Conservation (phyloP, 1,140 invertebrate species). For the Drosophila elegans region DNA sequence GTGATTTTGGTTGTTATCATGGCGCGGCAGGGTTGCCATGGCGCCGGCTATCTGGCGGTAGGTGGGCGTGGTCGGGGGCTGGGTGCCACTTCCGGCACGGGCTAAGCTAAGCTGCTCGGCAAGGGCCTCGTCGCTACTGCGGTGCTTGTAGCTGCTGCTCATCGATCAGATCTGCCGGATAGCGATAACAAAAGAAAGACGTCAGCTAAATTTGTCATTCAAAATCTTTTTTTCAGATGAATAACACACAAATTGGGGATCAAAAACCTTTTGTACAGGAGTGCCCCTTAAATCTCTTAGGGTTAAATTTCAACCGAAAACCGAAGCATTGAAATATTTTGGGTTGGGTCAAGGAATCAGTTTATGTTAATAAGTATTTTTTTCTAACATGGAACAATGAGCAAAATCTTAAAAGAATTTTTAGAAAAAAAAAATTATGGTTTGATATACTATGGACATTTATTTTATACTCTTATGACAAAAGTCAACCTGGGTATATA, state of each 20-base stretch:
- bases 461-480: no score
- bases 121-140: conserved; percentile 71
- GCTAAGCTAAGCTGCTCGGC: conserved; percentile 70
- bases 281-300: neutral
- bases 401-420: no score
- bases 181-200: conserved; percentile 14
- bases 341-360: neutral
- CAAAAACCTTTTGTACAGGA: conserved; percentile 9
- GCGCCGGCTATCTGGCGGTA: conserved; percentile 66
- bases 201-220: conserved; percentile 9
- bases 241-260: conserved; percentile 4
- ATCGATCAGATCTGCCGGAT: conserved; percentile 68
- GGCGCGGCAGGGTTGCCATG: conserved; percentile 67
- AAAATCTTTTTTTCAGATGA: neutral
- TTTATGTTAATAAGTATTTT: neutral
- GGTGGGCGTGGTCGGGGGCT: conserved; percentile 46
- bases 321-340: neutral
- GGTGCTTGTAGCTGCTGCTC: conserved; percentile 60
- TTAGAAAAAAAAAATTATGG: no score
- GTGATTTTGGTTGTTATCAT: conserved; percentile 48
- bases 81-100: conserved; percentile 48
- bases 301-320: neutral
- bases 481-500: no score
- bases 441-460: no score
- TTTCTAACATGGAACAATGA: no score